Evolutionary conservation across 30 jellyfish, hydroid and myxozoan genomes (phyloP).

Genomic region (Chrysaora quinquecirrha): DNA sequence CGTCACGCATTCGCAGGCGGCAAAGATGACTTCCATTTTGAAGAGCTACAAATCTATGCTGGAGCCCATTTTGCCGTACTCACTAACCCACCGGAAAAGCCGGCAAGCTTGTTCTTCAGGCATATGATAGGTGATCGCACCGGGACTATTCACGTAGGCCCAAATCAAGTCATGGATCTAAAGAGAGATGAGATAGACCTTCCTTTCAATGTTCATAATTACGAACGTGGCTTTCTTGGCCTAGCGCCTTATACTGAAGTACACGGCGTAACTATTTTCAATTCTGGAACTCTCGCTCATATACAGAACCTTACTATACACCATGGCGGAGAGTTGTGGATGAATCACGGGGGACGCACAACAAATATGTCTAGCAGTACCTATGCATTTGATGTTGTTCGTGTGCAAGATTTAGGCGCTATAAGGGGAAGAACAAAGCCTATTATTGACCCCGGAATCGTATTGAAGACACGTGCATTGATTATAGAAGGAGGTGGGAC

Average conservation of each 20-base stretch:
- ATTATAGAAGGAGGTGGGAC: slow-evolving; percentile 65
- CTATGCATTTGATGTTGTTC: slow-evolving; percentile 56
- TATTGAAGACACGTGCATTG: slow-evolving; percentile 34
- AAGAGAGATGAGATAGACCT: slow-evolving; percentile 57
- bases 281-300: slow-evolving; percentile 62
- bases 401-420: slow-evolving; percentile 58
- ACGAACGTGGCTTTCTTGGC: slow-evolving; percentile 69
- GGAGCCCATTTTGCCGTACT: slow-evolving; percentile 71
- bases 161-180: slow-evolving; percentile 60
- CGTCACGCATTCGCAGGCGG: slow-evolving; percentile 64
- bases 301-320: slow-evolving; percentile 58
- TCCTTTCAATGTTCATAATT: slow-evolving; percentile 67
- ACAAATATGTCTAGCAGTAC: slow-evolving; percentile 31
- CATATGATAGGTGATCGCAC: slow-evolving; percentile 76
- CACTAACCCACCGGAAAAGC: slow-evolving; percentile 43
- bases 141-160: slow-evolving; percentile 72
- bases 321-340: slow-evolving; percentile 75
- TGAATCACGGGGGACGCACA: slow-evolving; percentile 74
- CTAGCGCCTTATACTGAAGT: slow-evolving; percentile 73
- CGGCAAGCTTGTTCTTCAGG: slow-evolving; percentile 57
- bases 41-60: slow-evolving; percentile 66
- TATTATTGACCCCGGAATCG: slow-evolving; percentile 23
- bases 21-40: slow-evolving; percentile 62
- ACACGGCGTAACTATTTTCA: slow-evolving; percentile 64
- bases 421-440: slow-evolving; percentile 61